Conservation (phyloP, 1,140 invertebrate species). For the Globodera rostochiensis region DNA sequence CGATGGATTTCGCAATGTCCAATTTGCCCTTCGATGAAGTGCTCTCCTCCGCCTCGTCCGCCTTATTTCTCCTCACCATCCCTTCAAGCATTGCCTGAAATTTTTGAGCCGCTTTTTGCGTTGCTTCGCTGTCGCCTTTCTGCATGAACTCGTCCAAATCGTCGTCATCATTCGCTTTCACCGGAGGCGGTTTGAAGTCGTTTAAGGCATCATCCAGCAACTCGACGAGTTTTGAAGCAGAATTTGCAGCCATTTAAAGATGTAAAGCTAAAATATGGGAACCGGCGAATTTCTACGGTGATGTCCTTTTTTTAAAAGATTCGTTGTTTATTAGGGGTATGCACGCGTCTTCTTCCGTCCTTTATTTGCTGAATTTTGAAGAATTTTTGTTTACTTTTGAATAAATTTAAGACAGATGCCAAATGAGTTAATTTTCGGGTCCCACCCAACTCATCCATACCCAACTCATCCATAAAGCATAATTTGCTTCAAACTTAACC, state of each 20-base stretch:
- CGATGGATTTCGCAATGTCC: constrained; percentile 24
- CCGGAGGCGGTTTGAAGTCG: constrained; percentile 29
- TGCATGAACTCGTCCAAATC: constrained; percentile 46
- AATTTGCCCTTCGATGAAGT: neutral
- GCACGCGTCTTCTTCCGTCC: too few relatives aligned
- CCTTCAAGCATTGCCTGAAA: constrained; percentile 36
- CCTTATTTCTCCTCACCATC: constrained; percentile 22
- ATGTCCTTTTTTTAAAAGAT: too few relatives aligned
- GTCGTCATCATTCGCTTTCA: constrained; percentile 33
- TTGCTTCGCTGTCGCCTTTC: constrained; percentile 36
- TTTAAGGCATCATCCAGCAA: constrained; percentile 38
- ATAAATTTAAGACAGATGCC: too few relatives aligned
- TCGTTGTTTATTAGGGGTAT: too few relatives aligned
- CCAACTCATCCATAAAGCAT: too few relatives aligned
- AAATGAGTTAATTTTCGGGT: too few relatives aligned
- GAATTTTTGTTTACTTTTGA: too few relatives aligned
- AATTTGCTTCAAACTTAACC: too few relatives aligned
- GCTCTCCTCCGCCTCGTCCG: neutral
- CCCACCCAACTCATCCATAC: too few relatives aligned
- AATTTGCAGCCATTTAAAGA: constrained; percentile 13
- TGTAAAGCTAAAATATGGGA: too few relatives aligned
- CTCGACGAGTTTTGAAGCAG: constrained; percentile 26
- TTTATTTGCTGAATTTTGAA: too few relatives aligned
- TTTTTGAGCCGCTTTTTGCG: constrained; percentile 43
- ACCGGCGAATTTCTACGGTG: too few relatives aligned